These are phyloP conservation scores for Myopa tessellatipennis DNA, from an alignment of 2,888 invertebrate genomes.

Conservation along the genomic window DNA sequence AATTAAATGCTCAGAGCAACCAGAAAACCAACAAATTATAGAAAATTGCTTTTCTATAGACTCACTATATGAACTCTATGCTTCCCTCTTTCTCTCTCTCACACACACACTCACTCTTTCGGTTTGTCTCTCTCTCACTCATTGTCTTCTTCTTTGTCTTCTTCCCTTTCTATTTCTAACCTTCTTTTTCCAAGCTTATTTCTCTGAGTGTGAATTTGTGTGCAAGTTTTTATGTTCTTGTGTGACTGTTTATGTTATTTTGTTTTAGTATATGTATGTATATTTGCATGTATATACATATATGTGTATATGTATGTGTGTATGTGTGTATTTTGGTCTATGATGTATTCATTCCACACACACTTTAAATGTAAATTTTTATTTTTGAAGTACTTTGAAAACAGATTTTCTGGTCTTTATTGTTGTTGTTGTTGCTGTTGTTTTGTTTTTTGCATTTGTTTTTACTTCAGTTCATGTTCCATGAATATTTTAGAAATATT, in stretches of 20 bases:
- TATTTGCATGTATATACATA: neutral
- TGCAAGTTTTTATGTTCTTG: neutral
- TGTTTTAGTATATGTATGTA: neutral
- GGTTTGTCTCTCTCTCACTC: too few relatives aligned
- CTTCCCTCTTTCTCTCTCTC: too few relatives aligned
- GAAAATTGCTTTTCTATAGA: constrained; percentile 5
- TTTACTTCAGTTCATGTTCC: neutral
- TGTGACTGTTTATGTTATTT: neutral
- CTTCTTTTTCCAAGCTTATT: neutral
- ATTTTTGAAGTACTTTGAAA: constrained; percentile 37
- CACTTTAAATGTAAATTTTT: constrained; percentile 38
- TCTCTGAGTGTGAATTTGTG: neutral
- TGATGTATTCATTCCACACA: constrained; percentile 27
- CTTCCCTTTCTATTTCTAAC: too few relatives aligned
- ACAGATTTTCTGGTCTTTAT: constrained; percentile 32
- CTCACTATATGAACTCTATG: too few relatives aligned
- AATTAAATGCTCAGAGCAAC: constrained; percentile 7
- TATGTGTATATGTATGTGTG: neutral
- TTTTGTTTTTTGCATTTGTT: neutral
- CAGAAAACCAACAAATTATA: constrained; percentile 17
- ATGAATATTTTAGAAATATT: constrained; percentile 9
- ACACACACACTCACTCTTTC: too few relatives aligned
- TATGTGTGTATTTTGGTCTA: neutral
- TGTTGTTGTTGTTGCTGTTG: constrained; percentile 19
- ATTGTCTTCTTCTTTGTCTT: too few relatives aligned